Evolutionary conservation across 2,888 invertebrate species (phyloP).

Genomic region (Heliconius aoede): DNA sequence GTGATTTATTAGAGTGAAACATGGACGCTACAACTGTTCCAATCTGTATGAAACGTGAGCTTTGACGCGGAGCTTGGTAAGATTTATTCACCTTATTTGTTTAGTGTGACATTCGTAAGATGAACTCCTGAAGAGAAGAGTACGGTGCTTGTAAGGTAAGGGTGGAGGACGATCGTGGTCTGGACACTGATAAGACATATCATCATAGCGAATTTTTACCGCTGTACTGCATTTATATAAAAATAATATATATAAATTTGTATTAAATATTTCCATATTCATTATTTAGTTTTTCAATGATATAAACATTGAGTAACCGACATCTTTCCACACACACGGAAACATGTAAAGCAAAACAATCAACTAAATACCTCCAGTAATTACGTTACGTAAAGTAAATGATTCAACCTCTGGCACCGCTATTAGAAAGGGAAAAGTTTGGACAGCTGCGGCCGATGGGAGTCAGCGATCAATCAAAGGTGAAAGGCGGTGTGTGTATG

Average conservation of each 20-base stretch:
- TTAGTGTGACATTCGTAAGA: constrained; percentile 21
- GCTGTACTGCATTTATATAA: too few species aligned
- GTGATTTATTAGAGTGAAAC: constrained; percentile 30
- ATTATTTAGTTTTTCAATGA: too few species aligned
- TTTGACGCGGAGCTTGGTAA: background rate
- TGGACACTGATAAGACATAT: too few species aligned
- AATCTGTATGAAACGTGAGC: constrained; percentile 26
- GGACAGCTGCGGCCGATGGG: constrained; percentile 13
- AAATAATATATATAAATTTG: background rate
- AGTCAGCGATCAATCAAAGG: constrained; percentile 18
- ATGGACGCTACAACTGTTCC: constrained; percentile 34
- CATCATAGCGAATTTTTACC: too few species aligned
- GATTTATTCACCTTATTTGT: constrained; percentile 12
- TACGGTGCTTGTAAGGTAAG: too few species aligned
- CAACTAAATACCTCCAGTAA: background rate
- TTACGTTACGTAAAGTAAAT: constrained; percentile 18
- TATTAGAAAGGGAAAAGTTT: constrained; percentile 28
- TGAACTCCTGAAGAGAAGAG: too few species aligned
- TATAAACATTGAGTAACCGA: too few species aligned
- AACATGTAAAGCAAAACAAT: constrained; percentile 14
- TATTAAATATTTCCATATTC: too few species aligned
- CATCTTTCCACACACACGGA: background rate
- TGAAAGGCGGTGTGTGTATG: constrained; percentile 24
- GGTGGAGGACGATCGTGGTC: too few species aligned
- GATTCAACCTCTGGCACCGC: constrained; percentile 13